Percentiles rank a stretch among this genome's conserved stretches.
Evolutionary conservation across 2,113 vertebrate species (phyloP).

Genomic region (Hystrix cristata): DNA sequence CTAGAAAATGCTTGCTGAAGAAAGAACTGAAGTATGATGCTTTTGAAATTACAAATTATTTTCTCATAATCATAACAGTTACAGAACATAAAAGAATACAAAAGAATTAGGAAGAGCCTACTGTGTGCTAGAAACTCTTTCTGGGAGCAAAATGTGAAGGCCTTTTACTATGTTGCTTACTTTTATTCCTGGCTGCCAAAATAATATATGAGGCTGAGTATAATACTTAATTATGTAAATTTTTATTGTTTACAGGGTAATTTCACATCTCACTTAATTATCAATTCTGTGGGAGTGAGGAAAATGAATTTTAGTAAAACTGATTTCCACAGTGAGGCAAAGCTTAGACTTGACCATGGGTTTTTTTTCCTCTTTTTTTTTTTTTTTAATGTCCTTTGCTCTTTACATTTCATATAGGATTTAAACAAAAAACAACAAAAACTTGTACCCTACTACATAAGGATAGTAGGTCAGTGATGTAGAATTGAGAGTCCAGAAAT

Average conservation of each 20-base stretch:
- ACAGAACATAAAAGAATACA: slow-evolving; percentile 31
- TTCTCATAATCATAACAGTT: slow-evolving; percentile 7
- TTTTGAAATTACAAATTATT: slow-evolving; percentile 50
- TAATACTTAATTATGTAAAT: background rate
- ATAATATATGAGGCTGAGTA: slow-evolving; percentile 18
- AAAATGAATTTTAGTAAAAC: slow-evolving; percentile 20
- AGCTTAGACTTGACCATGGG: background rate
- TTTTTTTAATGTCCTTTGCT: background rate
- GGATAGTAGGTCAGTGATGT: background rate
- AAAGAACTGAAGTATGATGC: background rate
- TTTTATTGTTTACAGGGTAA: slow-evolving; percentile 31
- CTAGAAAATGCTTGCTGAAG: slow-evolving; percentile 43
- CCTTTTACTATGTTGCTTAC: background rate
- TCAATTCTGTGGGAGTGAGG: background rate
- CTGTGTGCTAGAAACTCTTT: background rate
- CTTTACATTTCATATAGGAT: background rate
- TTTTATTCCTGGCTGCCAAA: slow-evolving; percentile 41
- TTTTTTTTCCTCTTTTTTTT: background rate
- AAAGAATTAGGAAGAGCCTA: slow-evolving; percentile 3
- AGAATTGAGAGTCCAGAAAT: slow-evolving; percentile 11
- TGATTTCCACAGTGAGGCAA: background rate
- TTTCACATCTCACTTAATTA: slow-evolving; percentile 31
- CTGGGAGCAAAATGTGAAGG: background rate
- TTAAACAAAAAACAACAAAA: background rate
- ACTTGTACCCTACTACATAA: background rate